phyloP scores from a whole-genome alignment of 2,888 invertebrate species.

The Thelaira solivaga region DNA sequence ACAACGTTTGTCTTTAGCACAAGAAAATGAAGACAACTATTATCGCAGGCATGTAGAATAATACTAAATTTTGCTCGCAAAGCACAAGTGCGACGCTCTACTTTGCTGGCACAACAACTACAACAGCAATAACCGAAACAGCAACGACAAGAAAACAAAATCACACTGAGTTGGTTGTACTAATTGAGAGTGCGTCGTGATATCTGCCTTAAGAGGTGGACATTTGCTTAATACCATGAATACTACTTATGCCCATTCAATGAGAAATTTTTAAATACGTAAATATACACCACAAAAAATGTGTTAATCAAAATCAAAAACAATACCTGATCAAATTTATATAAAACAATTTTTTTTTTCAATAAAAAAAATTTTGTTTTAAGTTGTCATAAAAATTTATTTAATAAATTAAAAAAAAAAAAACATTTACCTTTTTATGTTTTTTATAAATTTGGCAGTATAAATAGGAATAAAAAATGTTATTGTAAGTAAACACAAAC shows the following conservation, averaged over 20 bases:
- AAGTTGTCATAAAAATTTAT: no score
- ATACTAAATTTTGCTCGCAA: slow-evolving; percentile 60
- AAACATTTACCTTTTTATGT: no score
- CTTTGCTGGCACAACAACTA: slow-evolving; percentile 35
- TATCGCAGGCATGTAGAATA: slow-evolving; percentile 64
- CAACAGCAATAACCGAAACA: neutral
- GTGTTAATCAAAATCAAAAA: slow-evolving; percentile 17
- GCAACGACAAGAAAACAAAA: slow-evolving; percentile 29
- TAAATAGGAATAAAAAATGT: no score
- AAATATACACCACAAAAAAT: slow-evolving; percentile 16
- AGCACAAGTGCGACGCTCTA: slow-evolving; percentile 60
- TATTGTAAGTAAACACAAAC: no score
- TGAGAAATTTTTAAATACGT: slow-evolving; percentile 17
- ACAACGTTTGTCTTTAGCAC: slow-evolving; percentile 21
- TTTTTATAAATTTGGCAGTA: no score
- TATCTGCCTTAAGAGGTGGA: slow-evolving; percentile 43
- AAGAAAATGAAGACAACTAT: slow-evolving; percentile 56
- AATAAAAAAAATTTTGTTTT: no score
- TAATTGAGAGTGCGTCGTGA: slow-evolving; percentile 51
- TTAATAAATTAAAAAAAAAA: no score
- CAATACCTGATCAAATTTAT: neutral
- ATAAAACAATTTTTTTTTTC: no score
- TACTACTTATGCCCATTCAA: neutral
- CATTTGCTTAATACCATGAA: slow-evolving; percentile 21
- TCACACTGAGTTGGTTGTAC: slow-evolving; percentile 33